Conservation (phyloP, 2,888 invertebrate species). For the Cyclophora albipunctata region DNA sequence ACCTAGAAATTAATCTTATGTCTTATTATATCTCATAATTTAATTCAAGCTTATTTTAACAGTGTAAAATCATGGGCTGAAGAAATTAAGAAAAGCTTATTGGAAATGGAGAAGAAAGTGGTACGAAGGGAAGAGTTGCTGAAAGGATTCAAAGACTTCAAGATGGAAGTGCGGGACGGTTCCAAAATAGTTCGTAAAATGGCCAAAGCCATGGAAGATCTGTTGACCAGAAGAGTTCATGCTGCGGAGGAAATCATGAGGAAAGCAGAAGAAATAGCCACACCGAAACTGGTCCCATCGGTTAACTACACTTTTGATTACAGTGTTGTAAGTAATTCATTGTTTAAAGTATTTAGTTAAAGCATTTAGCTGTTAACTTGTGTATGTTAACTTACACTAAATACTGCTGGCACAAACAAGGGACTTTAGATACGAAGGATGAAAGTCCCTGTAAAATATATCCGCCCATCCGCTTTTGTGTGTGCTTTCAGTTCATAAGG, state of each 20-base stretch:
- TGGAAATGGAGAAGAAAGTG: constrained; percentile 42
- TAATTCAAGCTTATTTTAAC: background rate
- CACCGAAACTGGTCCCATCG: constrained; percentile 26
- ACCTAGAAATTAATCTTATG: no score
- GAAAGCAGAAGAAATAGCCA: constrained; percentile 49
- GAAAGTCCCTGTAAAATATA: no score
- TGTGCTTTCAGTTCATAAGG: no score
- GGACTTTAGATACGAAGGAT: no score
- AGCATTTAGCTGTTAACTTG: no score
- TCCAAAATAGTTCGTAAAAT: constrained; percentile 50
- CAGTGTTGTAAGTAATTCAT: constrained; percentile 46
- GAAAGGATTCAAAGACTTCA: constrained; percentile 45
- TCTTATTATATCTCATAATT: no score
- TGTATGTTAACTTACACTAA: no score
- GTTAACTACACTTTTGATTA: constrained; percentile 40
- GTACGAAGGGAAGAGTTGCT: constrained; percentile 44
- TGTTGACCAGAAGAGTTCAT: constrained; percentile 39
- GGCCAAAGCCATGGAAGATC: constrained; percentile 39
- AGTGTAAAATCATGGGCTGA: constrained; percentile 58
- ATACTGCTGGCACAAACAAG: no score
- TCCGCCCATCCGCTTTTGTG: no score
- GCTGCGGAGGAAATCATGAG: constrained; percentile 57
- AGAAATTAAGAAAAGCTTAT: constrained; percentile 42
- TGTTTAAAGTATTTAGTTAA: no score
- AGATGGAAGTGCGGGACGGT: constrained; percentile 47